These are phyloP conservation scores for Ylistrum balloti DNA, from an alignment of 1,140 invertebrate genomes.

Conservation along the genomic window DNA sequence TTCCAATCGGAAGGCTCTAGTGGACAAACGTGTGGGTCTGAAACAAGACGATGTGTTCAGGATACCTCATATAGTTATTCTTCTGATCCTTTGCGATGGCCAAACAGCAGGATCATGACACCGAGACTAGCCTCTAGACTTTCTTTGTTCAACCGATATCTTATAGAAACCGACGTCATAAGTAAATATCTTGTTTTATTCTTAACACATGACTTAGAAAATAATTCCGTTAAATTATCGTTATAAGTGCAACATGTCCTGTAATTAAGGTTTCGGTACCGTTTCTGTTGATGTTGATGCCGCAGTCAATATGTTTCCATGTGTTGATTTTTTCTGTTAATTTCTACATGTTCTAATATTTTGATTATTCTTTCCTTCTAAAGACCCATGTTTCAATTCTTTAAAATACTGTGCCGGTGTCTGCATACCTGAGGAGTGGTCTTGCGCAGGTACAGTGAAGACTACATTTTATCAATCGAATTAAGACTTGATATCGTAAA, in stretches of 20 bases:
- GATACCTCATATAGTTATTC: neutral
- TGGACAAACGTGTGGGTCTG: neutral
- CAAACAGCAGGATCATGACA: neutral
- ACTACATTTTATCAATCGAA: too few species aligned
- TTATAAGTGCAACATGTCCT: too few species aligned
- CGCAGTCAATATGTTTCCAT: too few species aligned
- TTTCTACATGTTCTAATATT: too few species aligned
- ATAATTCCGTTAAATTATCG: too few species aligned
- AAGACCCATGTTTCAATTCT: neutral
- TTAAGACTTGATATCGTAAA: too few species aligned
- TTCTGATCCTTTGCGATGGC: neutral
- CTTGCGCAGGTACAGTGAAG: neutral
- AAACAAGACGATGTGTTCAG: neutral
- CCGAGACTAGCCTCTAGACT: neutral
- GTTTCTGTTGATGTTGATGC: too few species aligned
- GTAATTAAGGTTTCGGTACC: too few species aligned
- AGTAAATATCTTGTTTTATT: neutral
- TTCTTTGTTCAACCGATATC: neutral
- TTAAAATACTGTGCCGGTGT: neutral
- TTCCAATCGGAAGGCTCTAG: neutral
- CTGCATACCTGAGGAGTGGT: neutral
- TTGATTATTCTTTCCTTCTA: neutral
- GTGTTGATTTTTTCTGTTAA: too few species aligned
- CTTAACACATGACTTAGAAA: too few species aligned
- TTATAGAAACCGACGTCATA: neutral